Evolutionary conservation across 2,888 invertebrate species (phyloP), one percentile per base, ranked within the genome.

Genomic region (Papilio gigon): DNA sequence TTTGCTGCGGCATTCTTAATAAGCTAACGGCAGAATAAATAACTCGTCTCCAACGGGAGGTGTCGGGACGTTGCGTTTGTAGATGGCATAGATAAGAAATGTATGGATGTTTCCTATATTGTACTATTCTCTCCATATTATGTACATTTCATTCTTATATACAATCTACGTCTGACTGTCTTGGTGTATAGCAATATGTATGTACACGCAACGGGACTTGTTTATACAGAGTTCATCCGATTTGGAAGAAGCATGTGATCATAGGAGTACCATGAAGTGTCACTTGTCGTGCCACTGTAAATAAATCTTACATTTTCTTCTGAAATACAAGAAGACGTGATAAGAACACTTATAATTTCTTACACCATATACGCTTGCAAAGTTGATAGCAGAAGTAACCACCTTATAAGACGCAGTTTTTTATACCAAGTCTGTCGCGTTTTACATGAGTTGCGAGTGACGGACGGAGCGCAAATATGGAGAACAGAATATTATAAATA

Each of bases 401-500:
- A 44, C 53, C 53, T 27, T 30, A 53, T 17, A 53, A n/a, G 53
- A 27, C 6, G 30, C 30, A 17, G 27, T 53, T 53, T 53, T 53
- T n/a, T 53, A 8, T 30, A 50, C n/a, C 14, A 4, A 25, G 12
- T 50, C 14, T 25, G 8, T 30, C 5, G n/a, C 27, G 53, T 53
- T 30, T 53, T 53, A 53, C n/a, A 53, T 30, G n/a, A 27, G 12
- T 1, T 27, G 17, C 9, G 14, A 9, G 33, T 20, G 44, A 27
- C 33, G 3, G 44, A n/a, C 17, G 62, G 20, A 14, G 12, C 1
- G 12, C 62, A 44, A 30, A 62, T 62, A 62, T 44, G 62, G 62
- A 14, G 30, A 44, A 44, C 30, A 44, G 62, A 27, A 61, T 61
- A 61, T 44, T 17, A 62, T 62, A 62, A 62, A 62, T 47, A 62